Percentiles rank a stretch among this genome's conserved stretches.
phyloP scores from a whole-genome alignment of 2,888 invertebrate species.

The Rhyacophila evoluta region DNA sequence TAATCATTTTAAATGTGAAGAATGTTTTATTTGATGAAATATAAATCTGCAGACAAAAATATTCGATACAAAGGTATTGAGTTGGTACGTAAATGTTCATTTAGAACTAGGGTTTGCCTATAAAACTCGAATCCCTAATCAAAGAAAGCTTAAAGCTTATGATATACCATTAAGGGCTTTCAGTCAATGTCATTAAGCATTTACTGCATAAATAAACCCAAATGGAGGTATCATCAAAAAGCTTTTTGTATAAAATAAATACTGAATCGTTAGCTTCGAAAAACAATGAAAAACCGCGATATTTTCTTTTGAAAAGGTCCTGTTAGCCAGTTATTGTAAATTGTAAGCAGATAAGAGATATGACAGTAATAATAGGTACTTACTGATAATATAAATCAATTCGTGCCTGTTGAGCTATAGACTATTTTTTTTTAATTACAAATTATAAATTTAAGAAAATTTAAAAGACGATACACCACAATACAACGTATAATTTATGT shows the following conservation, averaged over 20 bases:
- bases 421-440: no score
- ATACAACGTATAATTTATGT: no score
- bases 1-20: no score
- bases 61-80: no score
- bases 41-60: no score
- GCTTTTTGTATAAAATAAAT: constrained; percentile 15
- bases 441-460: no score
- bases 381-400: neutral
- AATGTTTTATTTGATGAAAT: no score
- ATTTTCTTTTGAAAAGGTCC: constrained; percentile 8
- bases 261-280: constrained; percentile 19
- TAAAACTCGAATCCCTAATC: neutral
- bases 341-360: constrained; percentile 16
- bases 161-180: constrained; percentile 17
- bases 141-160: neutral
- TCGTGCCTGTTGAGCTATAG: no score
- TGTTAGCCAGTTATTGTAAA: constrained; percentile 16
- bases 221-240: neutral
- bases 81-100: no score
- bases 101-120: neutral
- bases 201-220: constrained; percentile 4
- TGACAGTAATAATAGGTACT: constrained; percentile 1
- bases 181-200: constrained; percentile 24
- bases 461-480: no score
- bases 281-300: constrained; percentile 20